Evolutionary conservation across 1,140 invertebrate genomes (phyloP), one percentile per base, ranked within the genome.

Genomic region (Ditylenchus dipsaci): DNA sequence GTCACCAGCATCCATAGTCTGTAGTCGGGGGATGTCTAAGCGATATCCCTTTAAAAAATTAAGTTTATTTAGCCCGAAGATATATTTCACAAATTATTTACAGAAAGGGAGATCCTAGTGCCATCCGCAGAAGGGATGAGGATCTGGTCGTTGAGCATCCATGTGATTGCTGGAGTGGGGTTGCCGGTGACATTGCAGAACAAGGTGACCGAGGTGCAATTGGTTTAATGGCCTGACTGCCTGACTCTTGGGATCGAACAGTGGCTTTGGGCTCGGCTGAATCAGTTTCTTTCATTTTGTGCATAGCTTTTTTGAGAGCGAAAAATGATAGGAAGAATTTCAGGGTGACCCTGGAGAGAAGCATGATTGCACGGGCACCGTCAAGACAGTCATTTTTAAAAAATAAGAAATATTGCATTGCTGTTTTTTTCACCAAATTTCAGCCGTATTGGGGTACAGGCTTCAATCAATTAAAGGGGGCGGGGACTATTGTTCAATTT

Each of bases 151-250:
- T 67, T 62, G 49, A 73, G 67, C 7, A 49, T 67, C 75, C 76
- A 76, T 23, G 53, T 30, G 29, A 79, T 30, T n/a, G 62, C 66
- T 3, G 76, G 76, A 26, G 59, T 27, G n/a, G 79, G 79, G 61
- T 81, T 81, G 19, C 79, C 79, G 23, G 72, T 65, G 0, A 78
- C 76, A 56, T 76, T 73, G 57, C 79, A 81, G 45, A 78, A 69
- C 3, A 81, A 45, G 1, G 74, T 72, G 3, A 81, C 66, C 3
- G 72, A 63, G 26, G 71, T 66, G n/a, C 78, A n/a, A 75, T 27
- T 30, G 65, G 68, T 23, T 69, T 71, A 3, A 82, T 71, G 1
- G 78, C 21, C 1, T 66, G 23, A 13, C 47, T 59, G 38, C 72
- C 65, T 21, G 45, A 45, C 19, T 63, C 74, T 19, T 23, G 62